Evolutionary conservation across 2,797 vertebrate genomes (phyloP).

Genomic region (Pseudochirops corinnae): DNA sequence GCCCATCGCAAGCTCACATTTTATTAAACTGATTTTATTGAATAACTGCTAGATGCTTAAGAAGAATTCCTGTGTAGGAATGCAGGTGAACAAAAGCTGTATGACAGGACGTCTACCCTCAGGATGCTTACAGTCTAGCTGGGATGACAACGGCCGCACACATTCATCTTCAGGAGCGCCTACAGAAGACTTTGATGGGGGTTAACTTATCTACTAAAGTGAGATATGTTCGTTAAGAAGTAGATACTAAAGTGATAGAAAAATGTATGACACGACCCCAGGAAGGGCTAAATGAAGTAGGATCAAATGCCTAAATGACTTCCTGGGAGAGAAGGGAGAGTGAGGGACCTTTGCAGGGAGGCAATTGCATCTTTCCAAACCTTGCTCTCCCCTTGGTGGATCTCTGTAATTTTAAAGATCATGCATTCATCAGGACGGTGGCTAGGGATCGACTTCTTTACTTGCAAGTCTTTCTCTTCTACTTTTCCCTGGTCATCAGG

Average conservation of each 20-base stretch:
- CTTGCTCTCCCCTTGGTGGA: not conserved
- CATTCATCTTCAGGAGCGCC: not conserved
- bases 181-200: not conserved
- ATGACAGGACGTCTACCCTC: not conserved
- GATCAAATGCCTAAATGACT: not conserved
- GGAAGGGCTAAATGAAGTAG: not conserved
- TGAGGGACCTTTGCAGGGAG: not conserved
- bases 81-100: not conserved
- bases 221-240: not conserved
- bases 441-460: not conserved
- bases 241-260: not conserved
- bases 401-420: not conserved
- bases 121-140: not conserved
- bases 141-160: not conserved
- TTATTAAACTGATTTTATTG: not conserved
- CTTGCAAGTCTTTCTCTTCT: not conserved
- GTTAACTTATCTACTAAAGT: not conserved
- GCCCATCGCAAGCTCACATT: not conserved
- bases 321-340: not conserved
- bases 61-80: not conserved
- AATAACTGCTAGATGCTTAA: not conserved
- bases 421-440: not conserved
- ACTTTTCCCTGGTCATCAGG: not conserved
- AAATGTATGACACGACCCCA: not conserved
- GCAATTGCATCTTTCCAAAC: not conserved